A percentile compares a stretch with the other conserved stretches of the same genome.
phyloP scores from a whole-genome alignment of 2,797 vertebrate genomes.

The Anolis apletophallus region DNA sequence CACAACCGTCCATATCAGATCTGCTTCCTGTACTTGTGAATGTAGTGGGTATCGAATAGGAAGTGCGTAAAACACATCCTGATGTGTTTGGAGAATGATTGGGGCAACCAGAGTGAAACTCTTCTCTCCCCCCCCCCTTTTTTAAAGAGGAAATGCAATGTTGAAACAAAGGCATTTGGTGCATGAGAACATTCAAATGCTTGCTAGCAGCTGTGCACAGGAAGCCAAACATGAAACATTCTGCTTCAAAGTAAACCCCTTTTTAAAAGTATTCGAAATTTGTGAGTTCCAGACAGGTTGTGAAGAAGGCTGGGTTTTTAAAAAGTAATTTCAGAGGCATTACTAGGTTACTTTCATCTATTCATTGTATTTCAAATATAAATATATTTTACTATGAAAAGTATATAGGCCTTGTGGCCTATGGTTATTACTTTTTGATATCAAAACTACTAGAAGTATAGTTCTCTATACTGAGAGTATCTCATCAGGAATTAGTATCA shows the following conservation, averaged over 20 bases:
- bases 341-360: not conserved
- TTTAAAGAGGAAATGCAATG: slow-evolving; percentile 1
- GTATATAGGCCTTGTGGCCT: not conserved
- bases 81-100: not conserved
- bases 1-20: no score
- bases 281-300: not conserved
- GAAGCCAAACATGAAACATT: slow-evolving; percentile 55
- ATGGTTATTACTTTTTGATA: not conserved
- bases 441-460: not conserved
- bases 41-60: not conserved
- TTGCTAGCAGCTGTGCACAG: slow-evolving; percentile 16
- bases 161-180: slow-evolving; percentile 19
- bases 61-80: not conserved
- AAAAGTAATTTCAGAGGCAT: not conserved
- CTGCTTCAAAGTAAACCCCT: slow-evolving; percentile 62
- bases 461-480: not conserved
- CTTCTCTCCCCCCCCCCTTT: no score
- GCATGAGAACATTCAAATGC: not conserved
- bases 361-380: not conserved
- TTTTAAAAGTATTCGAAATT: slow-evolving; percentile 24
- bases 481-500: not conserved
- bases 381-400: not conserved
- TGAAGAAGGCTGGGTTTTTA: not conserved
- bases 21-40: no score
- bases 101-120: not conserved